A percentile compares a stretch with the other conserved stretches of the same genome.
These are phyloP conservation scores for Drosophila miranda DNA, from an alignment of 1,140 invertebrate species.

Conservation along the genomic window DNA sequence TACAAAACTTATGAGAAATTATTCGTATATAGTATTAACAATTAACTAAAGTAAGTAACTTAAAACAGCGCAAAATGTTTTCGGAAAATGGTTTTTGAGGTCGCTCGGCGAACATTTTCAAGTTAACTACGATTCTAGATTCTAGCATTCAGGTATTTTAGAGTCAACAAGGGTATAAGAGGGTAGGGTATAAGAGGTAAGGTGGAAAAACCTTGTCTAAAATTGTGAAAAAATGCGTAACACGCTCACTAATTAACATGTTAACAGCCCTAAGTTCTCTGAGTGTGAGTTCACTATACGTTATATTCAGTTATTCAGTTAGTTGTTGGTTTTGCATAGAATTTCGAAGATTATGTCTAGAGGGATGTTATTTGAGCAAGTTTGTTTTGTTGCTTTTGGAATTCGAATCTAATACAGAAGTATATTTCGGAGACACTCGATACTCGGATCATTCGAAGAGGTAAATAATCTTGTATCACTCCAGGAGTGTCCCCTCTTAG, in stretches of 20 bases:
- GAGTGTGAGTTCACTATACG: slow-evolving; percentile 68
- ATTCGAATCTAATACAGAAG: slow-evolving; percentile 55
- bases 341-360: slow-evolving; percentile 35
- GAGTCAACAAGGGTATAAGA: slow-evolving; percentile 17
- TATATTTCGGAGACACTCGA: neutral
- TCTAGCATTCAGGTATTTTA: slow-evolving; percentile 48
- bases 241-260: slow-evolving; percentile 72
- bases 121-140: slow-evolving; percentile 46
- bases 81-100: slow-evolving; percentile 30
- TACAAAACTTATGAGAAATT: slow-evolving; percentile 29
- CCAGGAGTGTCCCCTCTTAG: slow-evolving; percentile 32
- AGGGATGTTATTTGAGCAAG: slow-evolving; percentile 40
- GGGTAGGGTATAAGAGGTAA: slow-evolving; percentile 2
- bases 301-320: slow-evolving; percentile 31
- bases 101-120: slow-evolving; percentile 57
- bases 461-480: slow-evolving; percentile 17
- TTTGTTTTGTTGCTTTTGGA: slow-evolving; percentile 27
- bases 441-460: neutral
- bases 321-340: slow-evolving; percentile 14
- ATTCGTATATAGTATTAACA: slow-evolving; percentile 44
- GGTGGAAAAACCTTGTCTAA: slow-evolving; percentile 19
- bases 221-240: slow-evolving; percentile 51
- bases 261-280: slow-evolving; percentile 78
- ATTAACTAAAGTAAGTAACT: slow-evolving; percentile 55
- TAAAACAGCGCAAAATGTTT: slow-evolving; percentile 46